A percentile compares a stretch with the other conserved stretches of the same genome.
phyloP scores from a whole-genome alignment of 37 sponge, comb jelly and placozoan genomes.

The Cliona cf. orientalis region DNA sequence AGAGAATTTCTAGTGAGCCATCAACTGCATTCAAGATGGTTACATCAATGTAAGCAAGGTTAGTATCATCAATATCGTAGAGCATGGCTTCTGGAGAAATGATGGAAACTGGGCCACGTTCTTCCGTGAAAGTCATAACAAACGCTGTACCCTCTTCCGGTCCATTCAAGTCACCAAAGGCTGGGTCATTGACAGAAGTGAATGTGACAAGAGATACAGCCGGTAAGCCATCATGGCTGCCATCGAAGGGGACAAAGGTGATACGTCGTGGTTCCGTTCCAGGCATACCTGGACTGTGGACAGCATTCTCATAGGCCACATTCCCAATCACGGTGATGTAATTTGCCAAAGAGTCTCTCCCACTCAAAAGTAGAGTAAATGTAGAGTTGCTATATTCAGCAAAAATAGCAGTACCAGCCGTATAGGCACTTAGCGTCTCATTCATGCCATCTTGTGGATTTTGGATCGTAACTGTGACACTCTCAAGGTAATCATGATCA shows the following conservation, averaged over 20 bases:
- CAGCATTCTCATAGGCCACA: constrained; percentile 73
- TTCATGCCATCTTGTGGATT: constrained; percentile 62
- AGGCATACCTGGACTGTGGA: constrained; percentile 79
- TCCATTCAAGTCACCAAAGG: constrained; percentile 81
- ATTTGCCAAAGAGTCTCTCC: constrained; percentile 69
- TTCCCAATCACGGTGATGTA: constrained; percentile 63
- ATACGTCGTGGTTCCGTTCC: constrained; percentile 72
- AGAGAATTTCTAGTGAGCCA: constrained; percentile 49
- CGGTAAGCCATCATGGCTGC: constrained; percentile 42
- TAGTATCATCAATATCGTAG: constrained; percentile 78
- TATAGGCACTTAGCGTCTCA: constrained; percentile 59
- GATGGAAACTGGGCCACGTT: constrained; percentile 51
- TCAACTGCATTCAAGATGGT: constrained; percentile 59
- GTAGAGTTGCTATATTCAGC: constrained; percentile 32
- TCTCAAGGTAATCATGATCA: constrained; percentile 65
- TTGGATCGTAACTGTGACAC: constrained; percentile 57
- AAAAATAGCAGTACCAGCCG: constrained; percentile 34
- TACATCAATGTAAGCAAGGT: constrained; percentile 57
- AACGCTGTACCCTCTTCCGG: constrained; percentile 19
- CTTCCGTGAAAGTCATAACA: constrained; percentile 61
- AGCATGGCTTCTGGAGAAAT: constrained; percentile 32
- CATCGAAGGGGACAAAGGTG: constrained; percentile 84
- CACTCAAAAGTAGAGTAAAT: constrained; percentile 44
- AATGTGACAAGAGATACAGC: constrained; percentile 71
- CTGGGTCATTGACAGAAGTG: constrained; percentile 77